Evolutionary conservation across 2,888 invertebrate genomes (phyloP).

Genomic region (Steromphala cineraria): DNA sequence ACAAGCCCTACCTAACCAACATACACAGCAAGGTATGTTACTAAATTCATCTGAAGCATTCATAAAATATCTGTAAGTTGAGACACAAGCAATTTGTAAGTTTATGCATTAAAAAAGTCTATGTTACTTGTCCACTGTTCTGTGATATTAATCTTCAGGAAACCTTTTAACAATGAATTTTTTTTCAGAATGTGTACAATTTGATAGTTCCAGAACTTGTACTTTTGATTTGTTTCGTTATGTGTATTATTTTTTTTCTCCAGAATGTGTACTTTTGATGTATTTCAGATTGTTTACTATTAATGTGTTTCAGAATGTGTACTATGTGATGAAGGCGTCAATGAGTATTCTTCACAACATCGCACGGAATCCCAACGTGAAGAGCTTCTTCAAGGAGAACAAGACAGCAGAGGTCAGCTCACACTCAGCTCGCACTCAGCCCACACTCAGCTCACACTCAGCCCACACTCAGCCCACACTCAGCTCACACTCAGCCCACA

Average conservation of each 20-base stretch:
- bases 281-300: background rate
- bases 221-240: too few species aligned
- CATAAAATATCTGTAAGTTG: background rate
- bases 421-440: too few species aligned
- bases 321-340: conserved; percentile 70
- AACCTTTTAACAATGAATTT: too few species aligned
- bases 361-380: conserved; percentile 62
- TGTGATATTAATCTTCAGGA: too few species aligned
- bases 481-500: too few species aligned
- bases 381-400: conserved; percentile 65
- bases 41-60: background rate
- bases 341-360: conserved; percentile 72
- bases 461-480: too few species aligned
- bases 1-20: conserved; percentile 70
- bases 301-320: conserved; percentile 64
- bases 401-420: conserved; percentile 64
- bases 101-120: too few species aligned
- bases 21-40: conserved; percentile 67
- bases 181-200: too few species aligned
- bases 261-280: background rate
- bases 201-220: too few species aligned
- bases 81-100: too few species aligned
- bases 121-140: too few species aligned
- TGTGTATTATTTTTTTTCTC: background rate
- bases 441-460: too few species aligned